phyloP scores from a whole-genome alignment of 2,888 invertebrate genomes.

The Orthosia cruda region DNA sequence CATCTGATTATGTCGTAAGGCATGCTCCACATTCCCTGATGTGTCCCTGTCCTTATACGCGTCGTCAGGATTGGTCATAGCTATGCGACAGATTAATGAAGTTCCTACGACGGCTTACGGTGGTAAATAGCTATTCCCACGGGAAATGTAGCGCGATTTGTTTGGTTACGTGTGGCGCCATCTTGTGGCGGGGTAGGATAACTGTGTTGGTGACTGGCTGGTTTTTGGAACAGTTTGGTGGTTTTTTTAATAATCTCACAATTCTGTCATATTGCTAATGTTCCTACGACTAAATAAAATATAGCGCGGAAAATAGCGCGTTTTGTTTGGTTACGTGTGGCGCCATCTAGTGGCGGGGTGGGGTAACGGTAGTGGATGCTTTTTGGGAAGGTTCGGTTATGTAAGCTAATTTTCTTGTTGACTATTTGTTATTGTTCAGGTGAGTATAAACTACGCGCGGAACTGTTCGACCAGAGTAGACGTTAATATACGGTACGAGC shows the following conservation, averaged over 20 bases:
- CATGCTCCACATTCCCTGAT: constrained; percentile 63
- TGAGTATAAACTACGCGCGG: too few relatives aligned
- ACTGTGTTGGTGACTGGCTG: neutral
- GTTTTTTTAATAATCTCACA: too few relatives aligned
- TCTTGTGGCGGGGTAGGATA: constrained; percentile 24
- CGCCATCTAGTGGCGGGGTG: constrained; percentile 45
- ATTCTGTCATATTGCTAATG: constrained; percentile 59
- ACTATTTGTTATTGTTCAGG: too few relatives aligned
- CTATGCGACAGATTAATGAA: constrained; percentile 63
- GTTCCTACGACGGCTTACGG: constrained; percentile 49
- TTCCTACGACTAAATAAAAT: too few relatives aligned
- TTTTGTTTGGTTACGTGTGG: constrained; percentile 42
- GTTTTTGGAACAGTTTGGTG: neutral
- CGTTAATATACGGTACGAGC: too few relatives aligned
- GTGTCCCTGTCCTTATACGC: constrained; percentile 63
- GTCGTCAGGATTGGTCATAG: constrained; percentile 57
- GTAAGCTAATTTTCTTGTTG: constrained; percentile 9
- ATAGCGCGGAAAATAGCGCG: constrained; percentile 51
- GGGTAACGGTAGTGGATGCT: neutral
- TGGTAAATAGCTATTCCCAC: constrained; percentile 63
- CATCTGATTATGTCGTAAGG: constrained; percentile 68
- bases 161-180: constrained; percentile 51
- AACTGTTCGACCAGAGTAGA: too few relatives aligned
- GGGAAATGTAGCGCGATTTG: constrained; percentile 56
- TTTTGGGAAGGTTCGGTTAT: neutral